These are phyloP conservation scores for Microctenopoma lineatum DNA, from an alignment of 2,797 vertebrate species.

Conservation along the genomic window DNA sequence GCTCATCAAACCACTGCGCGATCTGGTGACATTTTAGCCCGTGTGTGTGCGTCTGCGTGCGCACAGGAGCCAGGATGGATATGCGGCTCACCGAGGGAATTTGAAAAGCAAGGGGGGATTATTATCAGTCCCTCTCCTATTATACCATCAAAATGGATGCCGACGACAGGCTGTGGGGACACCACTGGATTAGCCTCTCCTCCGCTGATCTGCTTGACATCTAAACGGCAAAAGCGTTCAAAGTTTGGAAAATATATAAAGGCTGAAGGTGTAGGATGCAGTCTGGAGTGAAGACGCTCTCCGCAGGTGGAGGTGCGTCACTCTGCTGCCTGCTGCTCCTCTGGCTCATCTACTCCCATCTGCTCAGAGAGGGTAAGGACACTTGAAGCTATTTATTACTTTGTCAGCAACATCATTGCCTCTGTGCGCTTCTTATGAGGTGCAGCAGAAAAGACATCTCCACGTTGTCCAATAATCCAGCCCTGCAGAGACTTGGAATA, in stretches of 20 bases:
- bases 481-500: conserved; percentile 14
- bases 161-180: conserved; percentile 75
- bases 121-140: conserved; percentile 63
- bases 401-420: conserved; percentile 45
- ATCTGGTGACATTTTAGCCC: conserved; percentile 58
- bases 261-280: conserved; percentile 82
- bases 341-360: conserved; percentile 88
- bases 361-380: conserved; percentile 87
- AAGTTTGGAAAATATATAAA: conserved; percentile 75
- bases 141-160: conserved; percentile 81
- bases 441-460: conserved; percentile 36
- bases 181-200: conserved; percentile 69
- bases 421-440: conserved; percentile 39
- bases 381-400: conserved; percentile 47
- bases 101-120: conserved; percentile 67
- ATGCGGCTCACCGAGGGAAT: conserved; percentile 65
- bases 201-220: conserved; percentile 59
- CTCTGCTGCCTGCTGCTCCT: conserved; percentile 89
- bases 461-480: conserved; percentile 24
- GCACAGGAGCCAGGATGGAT: conserved; percentile 61
- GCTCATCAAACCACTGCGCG: conserved; percentile 48
- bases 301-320: conserved; percentile 87
- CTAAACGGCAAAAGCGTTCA: conserved; percentile 57
- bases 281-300: conserved; percentile 85
- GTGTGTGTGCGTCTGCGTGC: conserved; percentile 1